Conservation (phyloP, 2,888 invertebrate genomes). For the Stenotaenia linearis region DNA sequence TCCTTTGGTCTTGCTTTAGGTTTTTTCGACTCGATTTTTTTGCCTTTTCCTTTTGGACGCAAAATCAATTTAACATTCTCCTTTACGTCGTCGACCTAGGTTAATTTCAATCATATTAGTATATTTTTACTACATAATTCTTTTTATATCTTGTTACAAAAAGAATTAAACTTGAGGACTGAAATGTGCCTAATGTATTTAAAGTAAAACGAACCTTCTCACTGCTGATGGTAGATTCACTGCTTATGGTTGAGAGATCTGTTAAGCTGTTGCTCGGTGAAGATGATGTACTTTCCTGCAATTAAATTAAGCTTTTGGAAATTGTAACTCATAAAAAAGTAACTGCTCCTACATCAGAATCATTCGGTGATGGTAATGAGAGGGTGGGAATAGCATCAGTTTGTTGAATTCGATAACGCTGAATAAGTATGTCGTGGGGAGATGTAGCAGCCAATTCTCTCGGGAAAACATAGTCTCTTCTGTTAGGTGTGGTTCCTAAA, state of each 20-base stretch:
- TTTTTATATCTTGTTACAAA: too few relatives aligned
- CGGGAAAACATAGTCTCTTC: background rate
- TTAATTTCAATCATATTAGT: background rate
- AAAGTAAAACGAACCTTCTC: too few relatives aligned
- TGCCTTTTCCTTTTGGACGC: background rate
- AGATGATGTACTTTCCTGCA: background rate
- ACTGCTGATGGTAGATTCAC: background rate
- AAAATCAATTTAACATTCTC: background rate
- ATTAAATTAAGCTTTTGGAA: background rate
- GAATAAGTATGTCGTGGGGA: background rate
- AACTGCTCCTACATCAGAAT: background rate
- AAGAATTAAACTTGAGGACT: too few relatives aligned
- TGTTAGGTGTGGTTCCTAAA: background rate
- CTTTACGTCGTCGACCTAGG: background rate
- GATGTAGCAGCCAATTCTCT: background rate
- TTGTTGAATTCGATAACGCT: background rate
- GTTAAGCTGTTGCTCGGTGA: background rate
- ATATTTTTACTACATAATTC: too few relatives aligned
- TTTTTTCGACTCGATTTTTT: background rate
- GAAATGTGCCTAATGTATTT: too few relatives aligned
- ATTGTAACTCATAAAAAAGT: background rate
- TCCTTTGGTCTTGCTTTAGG: background rate
- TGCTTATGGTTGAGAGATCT: background rate
- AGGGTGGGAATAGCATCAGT: background rate
- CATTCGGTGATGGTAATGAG: background rate